These are phyloP conservation scores for Ormyrus pomaceus DNA, from an alignment of 2,888 invertebrate species.

Conservation along the genomic window DNA sequence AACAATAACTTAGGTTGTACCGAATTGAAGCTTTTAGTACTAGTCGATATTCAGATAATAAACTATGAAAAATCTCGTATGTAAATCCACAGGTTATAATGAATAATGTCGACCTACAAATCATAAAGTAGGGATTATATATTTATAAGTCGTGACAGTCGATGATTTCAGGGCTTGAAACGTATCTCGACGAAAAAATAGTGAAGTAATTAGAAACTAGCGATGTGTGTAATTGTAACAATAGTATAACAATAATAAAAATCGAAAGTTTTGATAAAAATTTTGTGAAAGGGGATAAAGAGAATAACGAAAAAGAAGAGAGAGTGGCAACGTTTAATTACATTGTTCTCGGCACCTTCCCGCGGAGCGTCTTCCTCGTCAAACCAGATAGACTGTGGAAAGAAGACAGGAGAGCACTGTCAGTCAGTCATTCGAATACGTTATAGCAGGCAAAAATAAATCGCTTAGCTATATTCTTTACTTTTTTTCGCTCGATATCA, in stretches of 20 bases:
- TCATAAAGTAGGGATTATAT: not conserved
- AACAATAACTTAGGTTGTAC: no score
- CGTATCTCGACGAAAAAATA: conserved; percentile 37
- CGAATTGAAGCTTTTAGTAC: no score
- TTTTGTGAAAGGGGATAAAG: conserved; percentile 19
- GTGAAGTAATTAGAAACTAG: conserved; percentile 36
- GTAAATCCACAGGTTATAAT: conserved; percentile 26
- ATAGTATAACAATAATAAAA: conserved; percentile 47
- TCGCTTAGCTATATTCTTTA: conserved; percentile 24
- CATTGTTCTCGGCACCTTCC: conserved; percentile 74
- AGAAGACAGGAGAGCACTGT: conserved; percentile 63
- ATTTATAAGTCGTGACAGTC: conserved; percentile 14
- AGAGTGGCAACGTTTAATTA: conserved; percentile 68
- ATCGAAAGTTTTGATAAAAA: conserved; percentile 35
- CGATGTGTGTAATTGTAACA: conserved; percentile 42
- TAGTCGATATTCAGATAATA: no score
- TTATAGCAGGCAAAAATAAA: conserved; percentile 34
- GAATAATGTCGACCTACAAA: not conserved
- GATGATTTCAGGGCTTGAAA: conserved; percentile 11
- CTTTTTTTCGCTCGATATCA: not conserved
- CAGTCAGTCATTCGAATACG: conserved; percentile 52
- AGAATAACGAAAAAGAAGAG: conserved; percentile 53
- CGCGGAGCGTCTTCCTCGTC: conserved; percentile 75
- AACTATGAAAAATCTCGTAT: not conserved
- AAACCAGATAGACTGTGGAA: conserved; percentile 75